These are phyloP conservation scores for Brotogeris chrysoptera DNA, from an alignment of 2,797 vertebrate genomes.

Conservation along the genomic window DNA sequence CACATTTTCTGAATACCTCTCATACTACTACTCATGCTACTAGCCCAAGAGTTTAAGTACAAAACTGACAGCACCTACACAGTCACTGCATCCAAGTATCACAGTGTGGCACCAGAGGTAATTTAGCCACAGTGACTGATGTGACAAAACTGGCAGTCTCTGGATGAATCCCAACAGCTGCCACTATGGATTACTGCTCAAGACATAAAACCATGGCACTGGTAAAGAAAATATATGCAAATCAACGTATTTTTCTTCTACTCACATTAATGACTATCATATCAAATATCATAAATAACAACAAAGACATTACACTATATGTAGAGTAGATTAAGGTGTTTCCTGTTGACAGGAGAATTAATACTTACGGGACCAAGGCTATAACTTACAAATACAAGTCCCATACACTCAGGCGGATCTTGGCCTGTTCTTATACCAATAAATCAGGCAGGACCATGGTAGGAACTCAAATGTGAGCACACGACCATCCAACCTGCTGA, in stretches of 20 bases:
- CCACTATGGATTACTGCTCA: not conserved
- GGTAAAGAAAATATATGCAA: not conserved
- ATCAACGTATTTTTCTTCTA: not conserved
- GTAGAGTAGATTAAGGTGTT: not conserved
- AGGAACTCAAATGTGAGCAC: not conserved
- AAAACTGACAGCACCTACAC: not conserved
- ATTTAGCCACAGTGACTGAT: slow-evolving; percentile 11
- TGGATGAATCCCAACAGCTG: slow-evolving; percentile 4
- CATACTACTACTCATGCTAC: not conserved
- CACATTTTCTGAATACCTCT: not conserved
- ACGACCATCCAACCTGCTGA: accelerated
- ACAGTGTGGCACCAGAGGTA: not conserved
- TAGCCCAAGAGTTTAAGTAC: not conserved
- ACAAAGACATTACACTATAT: not conserved
- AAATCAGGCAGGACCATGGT: not conserved
- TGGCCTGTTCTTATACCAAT: not conserved
- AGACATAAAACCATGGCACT: not conserved
- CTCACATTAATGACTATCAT: not conserved
- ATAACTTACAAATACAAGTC: not conserved
- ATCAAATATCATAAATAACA: not conserved
- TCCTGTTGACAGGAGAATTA: not conserved
- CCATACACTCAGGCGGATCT: not conserved
- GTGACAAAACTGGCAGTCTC: not conserved
- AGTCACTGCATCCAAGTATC: not conserved
- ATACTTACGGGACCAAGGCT: not conserved